Base-by-base conservation (phyloP, 2,888 invertebrate genomes). In the Zaprionus lineosus region DNA sequence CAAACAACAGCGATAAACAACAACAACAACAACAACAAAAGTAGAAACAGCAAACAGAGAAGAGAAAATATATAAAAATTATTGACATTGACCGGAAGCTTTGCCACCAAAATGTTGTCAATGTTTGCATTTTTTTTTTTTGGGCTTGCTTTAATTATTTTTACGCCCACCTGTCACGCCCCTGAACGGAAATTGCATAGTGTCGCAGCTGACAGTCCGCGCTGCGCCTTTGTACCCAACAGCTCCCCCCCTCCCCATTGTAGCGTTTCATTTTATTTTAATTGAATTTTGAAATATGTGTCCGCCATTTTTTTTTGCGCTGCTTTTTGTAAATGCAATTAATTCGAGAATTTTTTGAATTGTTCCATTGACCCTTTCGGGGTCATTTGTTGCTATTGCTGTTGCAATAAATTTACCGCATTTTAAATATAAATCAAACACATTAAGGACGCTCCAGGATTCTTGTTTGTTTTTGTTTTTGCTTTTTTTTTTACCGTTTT, bases 271-370 rank as follows among this genome's bases (percentile, higher is more conserved):
- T 69, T 72, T 83, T 78, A 64, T 74, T 81, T 83, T 81, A 85
- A 81, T 85, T 85, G 79, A 81, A 81, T 79, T 81, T 81, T 81
- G 85, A 81, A 81, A 83, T 79, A 81, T 83, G 73, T 60, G 56
- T 52, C 52, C 56, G 48, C 26, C 63, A 40, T 44, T 60, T 77
- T 65, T 55, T 50, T 48, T 46, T 63, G 26, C 29, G 44, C 34
- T 21, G 19, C 33, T 50, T 43, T 21, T 19, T 33, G 63, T 67
- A 83, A 85, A 78, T 75, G 79, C 79, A 81, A 81, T 81, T 81
- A 85, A 79, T 78, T 83, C 74, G 57, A 76, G 70, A 63, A 75
- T 65, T 79, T 75, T 70, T 74, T 67, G 50, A 81, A 70, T 66
- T 63, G 70, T 66, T 70, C 46, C 63, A 61, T 60, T 53, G 66